Conservation (phyloP, 2,113 vertebrate genomes). For the Ptychochromis oligacanthus region DNA sequence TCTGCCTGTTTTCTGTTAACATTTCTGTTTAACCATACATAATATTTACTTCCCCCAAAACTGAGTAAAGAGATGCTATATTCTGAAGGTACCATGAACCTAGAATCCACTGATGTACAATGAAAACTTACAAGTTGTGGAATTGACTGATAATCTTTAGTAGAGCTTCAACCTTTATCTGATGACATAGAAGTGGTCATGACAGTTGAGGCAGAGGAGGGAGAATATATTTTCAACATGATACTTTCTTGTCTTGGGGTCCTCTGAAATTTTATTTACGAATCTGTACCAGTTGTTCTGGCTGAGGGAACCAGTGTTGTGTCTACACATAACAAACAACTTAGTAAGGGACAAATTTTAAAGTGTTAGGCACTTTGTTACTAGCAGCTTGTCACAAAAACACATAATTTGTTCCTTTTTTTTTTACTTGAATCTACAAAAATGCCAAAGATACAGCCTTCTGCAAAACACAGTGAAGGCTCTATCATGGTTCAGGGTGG, state of each 20-base stretch:
- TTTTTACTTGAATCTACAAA: too few relatives aligned
- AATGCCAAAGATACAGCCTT: too few relatives aligned
- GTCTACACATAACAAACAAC: rapidly evolving
- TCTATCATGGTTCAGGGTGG: too few relatives aligned
- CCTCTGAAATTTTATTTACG: neutral
- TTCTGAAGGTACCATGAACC: neutral
- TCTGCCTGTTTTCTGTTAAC: neutral
- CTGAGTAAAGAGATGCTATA: neutral
- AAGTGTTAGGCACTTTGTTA: neutral
- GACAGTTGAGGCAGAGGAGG: neutral
- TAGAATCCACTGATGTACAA: neutral
- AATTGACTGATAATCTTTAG: constrained; percentile 13
- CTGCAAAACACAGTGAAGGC: neutral
- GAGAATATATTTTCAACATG: neutral
- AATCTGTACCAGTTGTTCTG: constrained; percentile 11
- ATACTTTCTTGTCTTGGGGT: neutral
- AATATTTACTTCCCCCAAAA: neutral
- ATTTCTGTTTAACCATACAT: neutral
- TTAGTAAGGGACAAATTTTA: neutral
- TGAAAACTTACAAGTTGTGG: neutral
- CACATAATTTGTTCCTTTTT: neutral
- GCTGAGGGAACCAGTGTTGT: neutral
- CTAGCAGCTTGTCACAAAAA: neutral
- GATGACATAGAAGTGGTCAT: rapidly evolving
- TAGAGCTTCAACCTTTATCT: neutral